Evolutionary conservation across 2,113 vertebrate species (phyloP).

Genomic region (Myiopsitta monachus): DNA sequence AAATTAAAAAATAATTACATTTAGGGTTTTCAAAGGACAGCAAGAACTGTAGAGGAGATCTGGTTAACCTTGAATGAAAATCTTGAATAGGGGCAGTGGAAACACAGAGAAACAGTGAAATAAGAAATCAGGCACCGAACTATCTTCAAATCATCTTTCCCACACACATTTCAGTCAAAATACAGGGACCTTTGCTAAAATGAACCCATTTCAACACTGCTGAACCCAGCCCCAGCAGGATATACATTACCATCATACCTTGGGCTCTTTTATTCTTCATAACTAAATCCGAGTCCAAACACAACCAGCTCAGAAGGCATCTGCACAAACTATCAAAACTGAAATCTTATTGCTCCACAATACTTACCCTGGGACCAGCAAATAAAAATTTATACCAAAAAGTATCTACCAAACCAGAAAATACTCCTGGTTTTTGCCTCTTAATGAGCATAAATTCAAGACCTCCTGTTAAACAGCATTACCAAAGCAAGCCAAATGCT

Average conservation of each 20-base stretch:
- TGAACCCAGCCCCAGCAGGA: background rate
- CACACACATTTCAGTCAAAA: background rate
- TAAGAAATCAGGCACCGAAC: background rate
- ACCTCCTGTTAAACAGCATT: background rate
- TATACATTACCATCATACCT: accelerated
- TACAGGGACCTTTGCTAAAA: background rate
- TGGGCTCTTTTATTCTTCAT: background rate
- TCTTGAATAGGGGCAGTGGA: background rate
- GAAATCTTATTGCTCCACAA: background rate
- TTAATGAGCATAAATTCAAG: background rate
- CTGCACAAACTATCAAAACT: background rate
- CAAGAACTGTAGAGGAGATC: background rate
- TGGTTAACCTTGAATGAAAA: background rate
- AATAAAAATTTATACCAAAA: background rate
- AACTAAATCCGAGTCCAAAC: background rate
- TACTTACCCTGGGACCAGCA: background rate
- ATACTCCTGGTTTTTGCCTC: background rate
- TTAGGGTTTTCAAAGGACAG: background rate
- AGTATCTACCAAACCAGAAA: background rate
- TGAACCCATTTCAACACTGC: accelerated
- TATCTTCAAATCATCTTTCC: background rate
- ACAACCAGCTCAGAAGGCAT: background rate
- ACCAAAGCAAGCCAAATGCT: background rate
- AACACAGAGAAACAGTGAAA: background rate
- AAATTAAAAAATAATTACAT: background rate